Conservation (phyloP, 2,113 vertebrate species). For the Chaenocephalus aceratus region DNA sequence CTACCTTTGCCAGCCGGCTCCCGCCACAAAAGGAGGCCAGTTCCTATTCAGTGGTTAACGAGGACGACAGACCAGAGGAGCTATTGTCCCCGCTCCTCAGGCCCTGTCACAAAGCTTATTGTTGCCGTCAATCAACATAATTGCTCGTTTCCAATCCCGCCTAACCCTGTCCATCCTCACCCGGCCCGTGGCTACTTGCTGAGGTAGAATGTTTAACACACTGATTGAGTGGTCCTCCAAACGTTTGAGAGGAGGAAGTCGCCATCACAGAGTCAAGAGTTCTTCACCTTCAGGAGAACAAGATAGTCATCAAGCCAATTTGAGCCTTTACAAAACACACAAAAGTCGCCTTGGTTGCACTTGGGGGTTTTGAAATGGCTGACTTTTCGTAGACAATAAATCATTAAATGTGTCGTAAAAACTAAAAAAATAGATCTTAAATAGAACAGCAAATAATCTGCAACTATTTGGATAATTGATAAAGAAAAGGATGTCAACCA, state of each 20-base stretch:
- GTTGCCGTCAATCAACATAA: constrained; percentile 66
- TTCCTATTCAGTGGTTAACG: constrained; percentile 72
- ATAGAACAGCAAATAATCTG: background rate
- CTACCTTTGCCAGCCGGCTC: constrained; percentile 49
- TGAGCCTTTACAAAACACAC: constrained; percentile 41
- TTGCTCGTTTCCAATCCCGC: constrained; percentile 55
- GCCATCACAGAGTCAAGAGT: constrained; percentile 67
- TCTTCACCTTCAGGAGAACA: constrained; percentile 46
- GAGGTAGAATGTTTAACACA: constrained; percentile 43
- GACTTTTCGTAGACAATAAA: background rate
- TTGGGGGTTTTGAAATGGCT: constrained; percentile 21
- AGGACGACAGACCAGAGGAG: constrained; percentile 65
- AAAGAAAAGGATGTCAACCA: background rate
- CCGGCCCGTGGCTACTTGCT: constrained; percentile 38
- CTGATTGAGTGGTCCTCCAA: constrained; percentile 58
- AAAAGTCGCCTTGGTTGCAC: constrained; percentile 38
- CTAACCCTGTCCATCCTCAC: constrained; percentile 44
- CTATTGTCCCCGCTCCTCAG: constrained; percentile 64
- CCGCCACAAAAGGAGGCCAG: constrained; percentile 67
- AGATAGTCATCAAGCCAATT: constrained; percentile 63
- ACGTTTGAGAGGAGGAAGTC: constrained; percentile 73
- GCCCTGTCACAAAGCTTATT: constrained; percentile 64
- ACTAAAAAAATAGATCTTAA: background rate
- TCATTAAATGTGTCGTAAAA: background rate
- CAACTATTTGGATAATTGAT: background rate